Percentiles rank a stretch among this genome's conserved stretches.
Conservation (phyloP, 2,797 vertebrate species). For the Poeciliopsis gracilis region DNA sequence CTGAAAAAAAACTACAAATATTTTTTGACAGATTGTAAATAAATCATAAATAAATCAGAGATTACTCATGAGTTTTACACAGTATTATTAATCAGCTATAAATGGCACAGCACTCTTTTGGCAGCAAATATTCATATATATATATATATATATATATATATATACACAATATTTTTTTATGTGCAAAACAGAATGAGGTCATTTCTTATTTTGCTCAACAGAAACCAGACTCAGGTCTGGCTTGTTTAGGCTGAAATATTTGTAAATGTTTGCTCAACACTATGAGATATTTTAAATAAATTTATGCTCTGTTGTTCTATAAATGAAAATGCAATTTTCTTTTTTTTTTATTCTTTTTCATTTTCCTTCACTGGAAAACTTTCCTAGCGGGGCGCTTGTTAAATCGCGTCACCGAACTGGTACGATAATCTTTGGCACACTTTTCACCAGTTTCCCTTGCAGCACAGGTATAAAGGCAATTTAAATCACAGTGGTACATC, state of each 20-base stretch:
- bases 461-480: conserved; percentile 73
- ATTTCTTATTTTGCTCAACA: neutral
- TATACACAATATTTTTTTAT: neutral
- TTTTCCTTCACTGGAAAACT: conserved; percentile 18
- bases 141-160: neutral
- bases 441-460: conserved; percentile 24
- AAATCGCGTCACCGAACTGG: conserved; percentile 17
- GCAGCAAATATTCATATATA: neutral
- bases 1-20: neutral
- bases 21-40: neutral
- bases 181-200: neutral
- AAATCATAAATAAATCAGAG: neutral
- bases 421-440: conserved; percentile 15
- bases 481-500: conserved; percentile 74
- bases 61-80: neutral
- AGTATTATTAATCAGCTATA: neutral
- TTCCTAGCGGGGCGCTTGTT: conserved; percentile 10
- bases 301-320: neutral
- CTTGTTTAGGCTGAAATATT: neutral
- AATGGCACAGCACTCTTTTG: neutral
- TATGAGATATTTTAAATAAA: neutral
- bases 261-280: neutral
- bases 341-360: neutral
- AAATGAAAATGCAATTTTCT: neutral
- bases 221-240: neutral